Conservation (phyloP, 2,888 invertebrate species). For the Operophtera brumata region DNA sequence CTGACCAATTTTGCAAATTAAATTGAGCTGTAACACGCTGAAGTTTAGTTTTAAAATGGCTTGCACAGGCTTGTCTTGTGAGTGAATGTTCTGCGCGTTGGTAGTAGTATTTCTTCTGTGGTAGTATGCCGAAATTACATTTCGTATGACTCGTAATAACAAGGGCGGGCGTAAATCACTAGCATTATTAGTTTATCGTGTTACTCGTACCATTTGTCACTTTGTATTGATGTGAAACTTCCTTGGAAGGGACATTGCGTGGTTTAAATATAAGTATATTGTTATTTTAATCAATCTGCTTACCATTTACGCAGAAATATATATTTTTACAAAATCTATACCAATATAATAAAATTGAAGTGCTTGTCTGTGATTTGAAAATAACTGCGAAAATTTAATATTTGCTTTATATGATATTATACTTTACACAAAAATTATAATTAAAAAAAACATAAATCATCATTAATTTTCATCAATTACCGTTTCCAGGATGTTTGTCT, state of each 20-base stretch:
- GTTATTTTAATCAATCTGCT: too few species aligned
- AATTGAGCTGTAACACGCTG: neutral
- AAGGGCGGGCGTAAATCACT: slow-evolving; percentile 79
- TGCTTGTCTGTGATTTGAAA: too few species aligned
- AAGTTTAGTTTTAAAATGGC: neutral
- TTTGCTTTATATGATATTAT: too few species aligned
- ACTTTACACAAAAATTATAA: too few species aligned
- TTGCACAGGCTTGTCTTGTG: neutral
- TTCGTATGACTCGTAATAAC: slow-evolving; percentile 81
- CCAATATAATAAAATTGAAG: too few species aligned
- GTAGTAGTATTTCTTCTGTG: slow-evolving; percentile 10
- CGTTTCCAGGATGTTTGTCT: too few species aligned
- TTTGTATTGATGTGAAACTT: slow-evolving; percentile 63
- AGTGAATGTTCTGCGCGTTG: neutral
- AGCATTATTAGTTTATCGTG: slow-evolving; percentile 79
- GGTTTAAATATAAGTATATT: slow-evolving; percentile 2
- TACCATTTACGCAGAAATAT: too few species aligned
- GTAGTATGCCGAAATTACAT: slow-evolving; percentile 77
- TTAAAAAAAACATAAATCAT: too few species aligned
- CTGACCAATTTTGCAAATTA: too few species aligned
- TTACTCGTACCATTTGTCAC: slow-evolving; percentile 73
- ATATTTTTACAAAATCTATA: too few species aligned
- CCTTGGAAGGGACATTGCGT: slow-evolving; percentile 34
- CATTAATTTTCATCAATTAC: too few species aligned
- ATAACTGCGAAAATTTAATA: too few species aligned